A percentile compares a stretch with the other conserved stretches of the same genome.
These are phyloP conservation scores for Notamacropus eugenii DNA, from an alignment of 2,797 vertebrate species.

Conservation along the genomic window DNA sequence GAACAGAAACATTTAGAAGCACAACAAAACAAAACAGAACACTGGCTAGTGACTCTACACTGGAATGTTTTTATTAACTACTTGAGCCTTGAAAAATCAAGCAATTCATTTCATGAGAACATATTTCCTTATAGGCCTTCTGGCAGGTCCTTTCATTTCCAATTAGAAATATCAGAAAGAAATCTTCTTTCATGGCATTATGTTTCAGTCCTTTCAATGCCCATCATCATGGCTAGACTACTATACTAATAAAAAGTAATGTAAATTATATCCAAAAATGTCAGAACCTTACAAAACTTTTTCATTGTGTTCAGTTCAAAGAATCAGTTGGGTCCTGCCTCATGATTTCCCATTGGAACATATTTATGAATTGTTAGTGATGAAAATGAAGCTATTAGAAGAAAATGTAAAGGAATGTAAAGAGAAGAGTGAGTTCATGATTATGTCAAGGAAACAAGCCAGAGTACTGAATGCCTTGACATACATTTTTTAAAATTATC, in stretches of 20 bases:
- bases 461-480: neutral
- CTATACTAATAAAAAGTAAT: conserved; percentile 28
- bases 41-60: conserved; percentile 10
- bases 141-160: conserved; percentile 44
- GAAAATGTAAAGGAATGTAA: conserved; percentile 32
- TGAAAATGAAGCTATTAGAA: conserved; percentile 17
- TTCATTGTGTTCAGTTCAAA: neutral
- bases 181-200: conserved; percentile 30
- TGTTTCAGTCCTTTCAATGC: conserved; percentile 29
- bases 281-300: conserved; percentile 29
- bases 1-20: neutral
- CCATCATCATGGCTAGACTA: neutral
- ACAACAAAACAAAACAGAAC: conserved; percentile 50
- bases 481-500: conserved; percentile 7
- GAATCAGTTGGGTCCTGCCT: neutral
- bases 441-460: neutral
- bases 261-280: conserved; percentile 3
- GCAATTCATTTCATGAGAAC: conserved; percentile 6
- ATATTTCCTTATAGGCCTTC: conserved; percentile 24
- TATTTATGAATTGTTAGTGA: conserved; percentile 41
- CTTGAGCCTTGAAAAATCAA: conserved; percentile 27
- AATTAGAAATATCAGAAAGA: conserved; percentile 41
- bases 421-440: conserved; percentile 13
- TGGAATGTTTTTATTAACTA: conserved; percentile 28
- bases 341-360: conserved; percentile 33